Base-by-base conservation (phyloP, 2,113 vertebrate genomes). In the Caloenas nicobarica region DNA sequence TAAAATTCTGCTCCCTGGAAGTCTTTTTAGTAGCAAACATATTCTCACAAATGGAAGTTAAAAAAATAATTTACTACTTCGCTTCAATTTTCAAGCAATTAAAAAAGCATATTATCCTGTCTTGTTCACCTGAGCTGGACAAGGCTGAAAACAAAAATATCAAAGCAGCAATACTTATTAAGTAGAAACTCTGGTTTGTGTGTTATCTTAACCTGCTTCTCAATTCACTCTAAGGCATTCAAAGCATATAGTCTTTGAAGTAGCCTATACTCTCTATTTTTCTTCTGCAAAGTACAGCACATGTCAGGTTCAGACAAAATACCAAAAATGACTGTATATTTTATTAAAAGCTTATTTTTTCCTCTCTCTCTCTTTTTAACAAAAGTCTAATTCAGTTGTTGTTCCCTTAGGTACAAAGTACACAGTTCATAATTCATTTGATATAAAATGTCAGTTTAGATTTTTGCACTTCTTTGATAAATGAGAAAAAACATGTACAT, bases 381-480 rank as follows among this genome's bases (percentile, higher is more conserved):
- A 94, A 96, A 97, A 96, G 93, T 94, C 92, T 97, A 98, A 98
- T 98, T 98, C 97, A 97, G 96, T 97, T 98, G 97, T 97, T 98
- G 97, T 97, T 98, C 98, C 98, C 98, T 96, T 96, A 97, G 97
- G 98, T 98, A 97, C 26, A 69, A 97, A 96, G 96, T 96, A 98
- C 97, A 98, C 96, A 97, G 98, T 97, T 97, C 98, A 98, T 98
- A 98, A 98, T 98, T 98, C 97, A 98, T 98, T 98, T 97, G 97
- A 98, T 98, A 97, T 94, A 98, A 98, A 97, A 97, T 97, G 98
- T 98, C 98, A 97, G 97, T 97, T 98, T 97, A 96, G 88, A 98
- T 98, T 98, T 97, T 94, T 97, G 88, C 85, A 95, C 88, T 97
- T 96, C 97, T 97, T 98, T 98, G 98, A 98, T 98, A 98, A 97